Percentiles rank a stretch among this genome's conserved stretches.
Evolutionary conservation across 1,140 invertebrate genomes (phyloP).

Genomic region (Drosophila miranda): DNA sequence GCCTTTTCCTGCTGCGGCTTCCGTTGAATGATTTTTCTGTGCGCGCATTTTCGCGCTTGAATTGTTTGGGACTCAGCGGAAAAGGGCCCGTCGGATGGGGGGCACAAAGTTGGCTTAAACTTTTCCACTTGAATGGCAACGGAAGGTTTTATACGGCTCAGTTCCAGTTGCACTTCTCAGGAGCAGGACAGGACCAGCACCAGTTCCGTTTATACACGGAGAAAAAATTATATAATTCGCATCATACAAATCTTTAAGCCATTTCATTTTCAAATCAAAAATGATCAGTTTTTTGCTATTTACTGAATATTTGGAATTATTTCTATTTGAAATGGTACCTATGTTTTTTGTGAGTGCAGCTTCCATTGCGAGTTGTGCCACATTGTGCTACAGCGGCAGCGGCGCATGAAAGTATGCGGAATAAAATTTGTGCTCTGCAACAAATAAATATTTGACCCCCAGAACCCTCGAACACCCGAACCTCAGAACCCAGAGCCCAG

Average conservation of each 20-base stretch:
- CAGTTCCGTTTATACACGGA: background rate
- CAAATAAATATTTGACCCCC: constrained; percentile 74
- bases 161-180: constrained; percentile 30
- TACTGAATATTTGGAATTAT: no score
- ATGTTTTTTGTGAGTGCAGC: no score
- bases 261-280: no score
- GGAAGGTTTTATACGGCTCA: constrained; percentile 73
- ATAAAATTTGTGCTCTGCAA: constrained; percentile 71
- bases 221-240: no score
- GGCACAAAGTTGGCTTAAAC: constrained; percentile 75
- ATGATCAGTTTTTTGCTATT: no score
- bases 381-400: constrained; percentile 50
- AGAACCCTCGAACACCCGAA: background rate
- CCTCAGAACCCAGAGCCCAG: constrained; percentile 4
- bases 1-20: constrained; percentile 20
- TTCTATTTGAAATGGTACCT: no score
- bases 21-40: constrained; percentile 65
- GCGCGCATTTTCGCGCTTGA: constrained; percentile 61
- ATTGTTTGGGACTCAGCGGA: constrained; percentile 29
- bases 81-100: background rate
- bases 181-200: background rate
- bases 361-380: constrained; percentile 20
- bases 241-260: no score
- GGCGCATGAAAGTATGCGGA: constrained; percentile 76
- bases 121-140: constrained; percentile 79